Evolutionary conservation across 2,888 invertebrate genomes (phyloP), one percentile per base, ranked within the genome.

Genomic region (Macaria notata): DNA sequence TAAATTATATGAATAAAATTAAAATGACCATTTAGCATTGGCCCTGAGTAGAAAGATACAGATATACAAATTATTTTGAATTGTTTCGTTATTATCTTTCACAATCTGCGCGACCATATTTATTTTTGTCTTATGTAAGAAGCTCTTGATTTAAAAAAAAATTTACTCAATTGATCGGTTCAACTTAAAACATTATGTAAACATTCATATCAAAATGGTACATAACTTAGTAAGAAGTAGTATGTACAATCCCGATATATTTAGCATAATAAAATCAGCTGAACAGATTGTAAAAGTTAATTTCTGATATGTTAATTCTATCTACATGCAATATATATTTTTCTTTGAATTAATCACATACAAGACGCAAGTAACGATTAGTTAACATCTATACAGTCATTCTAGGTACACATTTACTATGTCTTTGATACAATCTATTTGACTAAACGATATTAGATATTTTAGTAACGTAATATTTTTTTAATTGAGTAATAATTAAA

Each of bases 251-350:
- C 19, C 19, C 19, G 19, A 19, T 19, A 19, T 19, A 19, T 19
- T 19, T 19, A 19, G 19, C 19, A 19, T 19, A 9, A 36, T 19
- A 41, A 19, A 4, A 31, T 8, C 29, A 38, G 9, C 3, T 45
- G 38, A 52, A 51, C 59, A 54, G 46, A 56, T 42, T 57, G 52
- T 54, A 48, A 56, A 56, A 56, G 46, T 30, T 45, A 60, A 36
- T 38, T 50, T 52, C 55, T 69, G 72, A 73, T 76, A 76, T 76
- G 73, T 75, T 55, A 66, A 72, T 77, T 76, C 75, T 74, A 73
- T 70, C 54, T 70, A 71, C 52, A 63, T 61, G 57, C 51, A 68
- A 74, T 64, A 61, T 52, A 52, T 1, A 4, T 6, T 36, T 41
- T 41, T 41, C 41, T 1, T 64, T 54, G 47, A 45, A 51, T 56